A percentile compares a stretch with the other conserved stretches of the same genome.
Conservation (phyloP, 2,888 invertebrate species). For the Drosophila borborema region DNA sequence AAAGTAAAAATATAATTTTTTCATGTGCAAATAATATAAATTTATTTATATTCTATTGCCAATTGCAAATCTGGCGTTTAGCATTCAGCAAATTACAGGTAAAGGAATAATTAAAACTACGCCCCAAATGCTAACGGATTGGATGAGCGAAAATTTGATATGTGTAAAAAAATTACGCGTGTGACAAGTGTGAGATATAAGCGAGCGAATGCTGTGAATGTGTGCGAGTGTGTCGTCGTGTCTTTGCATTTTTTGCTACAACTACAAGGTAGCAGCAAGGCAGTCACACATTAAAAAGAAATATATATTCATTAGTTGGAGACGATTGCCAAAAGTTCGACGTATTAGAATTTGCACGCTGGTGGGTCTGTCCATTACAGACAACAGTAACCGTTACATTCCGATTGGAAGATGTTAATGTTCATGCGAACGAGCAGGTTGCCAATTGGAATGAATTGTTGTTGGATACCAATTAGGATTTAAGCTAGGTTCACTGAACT, state of each 20-base stretch:
- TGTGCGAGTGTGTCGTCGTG: conserved; percentile 58
- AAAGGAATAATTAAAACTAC: conserved; percentile 42
- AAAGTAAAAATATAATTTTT: conserved; percentile 33
- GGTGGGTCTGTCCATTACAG: conserved; percentile 4
- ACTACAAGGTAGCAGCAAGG: conserved; percentile 41
- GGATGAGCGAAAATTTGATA: conserved; percentile 25
- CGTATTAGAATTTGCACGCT: conserved; percentile 47
- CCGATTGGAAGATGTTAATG: conserved; percentile 32
- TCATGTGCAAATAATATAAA: conserved; percentile 52
- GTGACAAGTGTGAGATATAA: conserved; percentile 70
- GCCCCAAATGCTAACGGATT: conserved; percentile 19
- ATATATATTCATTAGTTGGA: conserved; percentile 18
- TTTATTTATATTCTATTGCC: conserved; percentile 25
- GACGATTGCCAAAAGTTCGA: conserved; percentile 39
- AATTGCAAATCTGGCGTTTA: conserved; percentile 35
- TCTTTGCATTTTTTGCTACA: conserved; percentile 77
- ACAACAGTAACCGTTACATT: conserved; percentile 40
- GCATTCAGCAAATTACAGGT: conserved; percentile 39
- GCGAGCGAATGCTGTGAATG: conserved; percentile 35
- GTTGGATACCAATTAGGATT: conserved; percentile 1
- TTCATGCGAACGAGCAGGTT: background rate
- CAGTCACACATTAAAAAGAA: conserved; percentile 8
- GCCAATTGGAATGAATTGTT: conserved; percentile 13
- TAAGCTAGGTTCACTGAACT: conserved; percentile 12
- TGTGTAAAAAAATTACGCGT: conserved; percentile 59